A percentile compares a stretch with the other conserved stretches of the same genome.
Conservation (phyloP, 2,113 vertebrate genomes). For the Brachirus orientalis region DNA sequence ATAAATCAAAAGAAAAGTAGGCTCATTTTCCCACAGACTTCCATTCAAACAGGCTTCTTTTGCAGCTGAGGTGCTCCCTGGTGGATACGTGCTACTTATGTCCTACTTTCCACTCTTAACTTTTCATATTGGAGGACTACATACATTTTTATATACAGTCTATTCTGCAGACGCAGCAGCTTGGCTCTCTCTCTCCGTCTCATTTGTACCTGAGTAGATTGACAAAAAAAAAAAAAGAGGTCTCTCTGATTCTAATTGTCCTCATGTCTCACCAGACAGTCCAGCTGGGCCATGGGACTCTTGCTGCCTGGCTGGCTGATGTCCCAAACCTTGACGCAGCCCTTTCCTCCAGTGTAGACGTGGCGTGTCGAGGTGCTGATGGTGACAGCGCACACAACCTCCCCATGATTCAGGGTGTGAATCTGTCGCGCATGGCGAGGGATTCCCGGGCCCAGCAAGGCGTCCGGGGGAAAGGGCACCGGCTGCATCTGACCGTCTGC, state of each 20-base stretch:
- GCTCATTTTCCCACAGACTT: too few relatives aligned
- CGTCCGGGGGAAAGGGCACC: slow-evolving; percentile 83
- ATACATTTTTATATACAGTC: too few relatives aligned
- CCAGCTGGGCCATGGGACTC: slow-evolving; percentile 79
- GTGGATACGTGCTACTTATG: too few relatives aligned
- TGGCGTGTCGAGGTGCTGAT: slow-evolving; percentile 89
- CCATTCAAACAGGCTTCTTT: too few relatives aligned
- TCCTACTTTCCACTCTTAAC: too few relatives aligned
- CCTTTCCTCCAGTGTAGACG: slow-evolving; percentile 91
- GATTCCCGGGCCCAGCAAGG: slow-evolving; percentile 85
- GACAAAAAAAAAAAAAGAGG: too few relatives aligned
- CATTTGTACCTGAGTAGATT: too few relatives aligned
- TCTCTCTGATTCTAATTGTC: slow-evolving; percentile 11
- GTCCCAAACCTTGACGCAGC: slow-evolving; percentile 94
- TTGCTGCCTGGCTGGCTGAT: slow-evolving; percentile 85
- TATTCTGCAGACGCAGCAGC: too few relatives aligned
- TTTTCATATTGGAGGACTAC: too few relatives aligned
- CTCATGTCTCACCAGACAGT: slow-evolving; percentile 77
- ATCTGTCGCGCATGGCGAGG: slow-evolving; percentile 88
- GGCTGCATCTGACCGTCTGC: slow-evolving; percentile 84
- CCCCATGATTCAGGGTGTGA: slow-evolving; percentile 88
- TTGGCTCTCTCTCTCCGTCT: too few relatives aligned
- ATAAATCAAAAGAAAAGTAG: too few relatives aligned
- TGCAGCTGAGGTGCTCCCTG: too few relatives aligned
- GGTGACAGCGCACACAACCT: slow-evolving; percentile 92